Evolutionary conservation across 1,140 invertebrate genomes (phyloP).

Genomic region (Aporrectodea caliginosa): DNA sequence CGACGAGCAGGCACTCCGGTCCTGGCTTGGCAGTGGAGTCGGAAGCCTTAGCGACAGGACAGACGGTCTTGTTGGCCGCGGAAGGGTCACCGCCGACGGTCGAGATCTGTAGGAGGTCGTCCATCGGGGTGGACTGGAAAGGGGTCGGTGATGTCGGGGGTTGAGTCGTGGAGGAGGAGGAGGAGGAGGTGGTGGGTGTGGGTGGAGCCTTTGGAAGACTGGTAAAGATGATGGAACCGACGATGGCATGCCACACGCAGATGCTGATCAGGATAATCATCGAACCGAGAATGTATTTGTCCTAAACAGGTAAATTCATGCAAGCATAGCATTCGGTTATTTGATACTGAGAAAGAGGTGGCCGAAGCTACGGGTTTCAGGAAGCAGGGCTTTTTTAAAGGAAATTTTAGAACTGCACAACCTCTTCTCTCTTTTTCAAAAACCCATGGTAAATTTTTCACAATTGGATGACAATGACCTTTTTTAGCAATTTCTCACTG

Average conservation of each 20-base stretch:
- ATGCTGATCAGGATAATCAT: conserved; percentile 51
- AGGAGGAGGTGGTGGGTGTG: background rate
- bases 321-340: too few species aligned
- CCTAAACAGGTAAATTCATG: too few species aligned
- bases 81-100: background rate
- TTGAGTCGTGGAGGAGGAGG: background rate
- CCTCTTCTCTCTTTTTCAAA: too few species aligned
- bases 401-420: too few species aligned
- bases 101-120: background rate
- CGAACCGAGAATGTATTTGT: conserved; percentile 52
- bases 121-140: background rate
- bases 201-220: conserved; percentile 10
- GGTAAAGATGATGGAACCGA: conserved; percentile 26
- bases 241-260: conserved; percentile 53
- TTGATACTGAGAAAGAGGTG: too few species aligned
- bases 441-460: too few species aligned
- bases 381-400: too few species aligned
- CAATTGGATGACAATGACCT: too few species aligned
- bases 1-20: conserved; percentile 8
- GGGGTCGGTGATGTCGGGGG: background rate
- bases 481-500: too few species aligned
- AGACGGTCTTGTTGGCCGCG: background rate
- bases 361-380: too few species aligned
- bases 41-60: background rate
- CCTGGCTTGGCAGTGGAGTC: background rate